A percentile compares a stretch with the other conserved stretches of the same genome.
These are phyloP conservation scores for Loriculus beryllinus DNA, from an alignment of 2,797 vertebrate species.

Conservation along the genomic window DNA sequence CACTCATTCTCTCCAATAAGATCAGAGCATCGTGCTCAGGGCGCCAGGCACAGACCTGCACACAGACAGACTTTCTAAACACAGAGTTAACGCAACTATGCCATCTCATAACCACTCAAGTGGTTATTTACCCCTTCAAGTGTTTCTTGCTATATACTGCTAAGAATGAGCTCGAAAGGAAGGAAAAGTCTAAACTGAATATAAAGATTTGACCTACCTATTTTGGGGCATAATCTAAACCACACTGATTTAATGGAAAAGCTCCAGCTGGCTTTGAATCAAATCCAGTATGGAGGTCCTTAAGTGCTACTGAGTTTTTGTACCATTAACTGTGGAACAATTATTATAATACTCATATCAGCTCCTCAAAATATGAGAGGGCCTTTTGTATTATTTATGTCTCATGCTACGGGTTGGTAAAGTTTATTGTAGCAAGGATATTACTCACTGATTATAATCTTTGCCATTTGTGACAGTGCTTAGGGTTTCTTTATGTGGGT, in stretches of 20 bases:
- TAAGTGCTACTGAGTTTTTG: slow-evolving; percentile 8
- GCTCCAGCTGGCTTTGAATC: slow-evolving; percentile 24
- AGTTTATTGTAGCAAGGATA: slow-evolving; percentile 19
- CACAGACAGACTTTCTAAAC: slow-evolving; percentile 18
- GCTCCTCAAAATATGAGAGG: neutral
- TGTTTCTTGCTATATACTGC: neutral
- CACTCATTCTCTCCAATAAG: neutral
- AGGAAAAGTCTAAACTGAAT: neutral
- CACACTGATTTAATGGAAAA: neutral
- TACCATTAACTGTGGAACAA: neutral
- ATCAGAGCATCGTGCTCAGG: neutral
- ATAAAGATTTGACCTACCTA: neutral
- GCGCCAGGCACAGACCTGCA: neutral
- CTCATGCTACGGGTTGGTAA: neutral
- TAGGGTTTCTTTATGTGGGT: neutral
- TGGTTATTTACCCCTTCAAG: slow-evolving; percentile 34
- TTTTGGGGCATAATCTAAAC: slow-evolving; percentile 7
- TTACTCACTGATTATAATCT: slow-evolving; percentile 12
- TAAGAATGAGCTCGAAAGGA: neutral
- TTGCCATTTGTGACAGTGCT: neutral
- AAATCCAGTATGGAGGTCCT: slow-evolving; percentile 9
- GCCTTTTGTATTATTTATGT: slow-evolving; percentile 14
- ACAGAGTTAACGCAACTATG: slow-evolving; percentile 18
- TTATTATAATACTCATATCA: neutral
- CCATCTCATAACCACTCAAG: slow-evolving; percentile 30